phyloP scores from a whole-genome alignment of 2,113 vertebrate genomes.

The Himantopus leucocephalus region DNA sequence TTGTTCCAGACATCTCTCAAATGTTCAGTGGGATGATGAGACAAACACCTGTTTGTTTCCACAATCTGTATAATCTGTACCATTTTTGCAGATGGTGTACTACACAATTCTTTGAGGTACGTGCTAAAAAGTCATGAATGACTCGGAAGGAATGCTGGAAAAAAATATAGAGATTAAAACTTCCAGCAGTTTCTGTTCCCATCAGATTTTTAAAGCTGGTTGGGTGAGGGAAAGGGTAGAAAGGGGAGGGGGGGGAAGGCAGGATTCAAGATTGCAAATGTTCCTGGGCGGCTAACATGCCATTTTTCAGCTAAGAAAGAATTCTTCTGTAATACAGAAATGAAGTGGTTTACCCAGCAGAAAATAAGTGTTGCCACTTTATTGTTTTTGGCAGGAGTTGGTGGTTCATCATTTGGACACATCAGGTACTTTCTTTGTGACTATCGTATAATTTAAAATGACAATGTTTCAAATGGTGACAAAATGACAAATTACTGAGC shows the following conservation, averaged over 20 bases:
- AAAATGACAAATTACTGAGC: constrained; percentile 10
- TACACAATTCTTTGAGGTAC: not conserved
- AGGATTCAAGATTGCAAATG: not conserved
- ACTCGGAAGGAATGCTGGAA: not conserved
- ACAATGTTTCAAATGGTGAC: constrained; percentile 8
- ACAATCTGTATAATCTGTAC: not conserved
- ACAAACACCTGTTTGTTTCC: not conserved
- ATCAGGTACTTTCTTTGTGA: not conserved
- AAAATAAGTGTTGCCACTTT: not conserved
- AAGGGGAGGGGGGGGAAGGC: not conserved
- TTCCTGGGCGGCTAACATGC: not conserved
- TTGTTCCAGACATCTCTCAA: not conserved
- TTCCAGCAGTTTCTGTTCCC: not conserved
- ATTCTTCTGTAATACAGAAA: not conserved
- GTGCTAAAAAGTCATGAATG: not conserved
- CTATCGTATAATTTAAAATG: constrained; percentile 4
- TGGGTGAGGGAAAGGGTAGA: not conserved
- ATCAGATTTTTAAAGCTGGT: not conserved
- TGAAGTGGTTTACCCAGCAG: not conserved
- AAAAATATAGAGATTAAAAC: not conserved
- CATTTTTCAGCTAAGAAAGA: constrained; percentile 28
- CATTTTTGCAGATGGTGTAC: not conserved
- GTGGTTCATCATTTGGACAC: constrained; percentile 48
- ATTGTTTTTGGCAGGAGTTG: constrained; percentile 12
- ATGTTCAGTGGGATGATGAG: not conserved